A percentile compares a stretch with the other conserved stretches of the same genome.
phyloP scores from a whole-genome alignment of 2,797 vertebrate genomes.

The Sphaeramia orbicularis region DNA sequence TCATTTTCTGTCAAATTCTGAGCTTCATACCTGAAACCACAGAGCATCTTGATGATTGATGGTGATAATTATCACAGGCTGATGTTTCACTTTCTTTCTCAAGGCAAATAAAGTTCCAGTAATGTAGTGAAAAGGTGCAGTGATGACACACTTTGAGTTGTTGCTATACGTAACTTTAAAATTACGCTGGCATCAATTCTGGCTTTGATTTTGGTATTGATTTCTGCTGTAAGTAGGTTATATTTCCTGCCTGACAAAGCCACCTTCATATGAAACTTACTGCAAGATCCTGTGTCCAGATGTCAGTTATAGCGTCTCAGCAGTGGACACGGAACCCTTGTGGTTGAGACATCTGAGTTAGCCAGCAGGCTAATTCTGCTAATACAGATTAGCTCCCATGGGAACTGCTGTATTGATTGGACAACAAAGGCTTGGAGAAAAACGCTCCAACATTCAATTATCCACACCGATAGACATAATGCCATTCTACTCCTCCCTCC shows the following conservation, averaged over 20 bases:
- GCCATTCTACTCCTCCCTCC: constrained; percentile 72
- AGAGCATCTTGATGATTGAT: constrained; percentile 66
- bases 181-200: constrained; percentile 21
- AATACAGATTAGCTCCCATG: constrained; percentile 88
- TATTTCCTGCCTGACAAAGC: constrained; percentile 12
- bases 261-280: too few relatives aligned
- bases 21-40: constrained; percentile 59
- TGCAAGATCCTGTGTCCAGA: background rate
- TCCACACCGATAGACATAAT: constrained; percentile 87
- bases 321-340: constrained; percentile 37
- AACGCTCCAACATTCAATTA: constrained; percentile 87
- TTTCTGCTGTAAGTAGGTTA: background rate
- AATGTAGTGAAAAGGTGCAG: constrained; percentile 40
- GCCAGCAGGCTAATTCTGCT: constrained; percentile 86
- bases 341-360: constrained; percentile 83
- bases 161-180: constrained; percentile 27
- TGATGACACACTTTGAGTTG: constrained; percentile 28
- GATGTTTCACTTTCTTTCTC: constrained; percentile 66
- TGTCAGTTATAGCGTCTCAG: constrained; percentile 25
- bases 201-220: too few relatives aligned
- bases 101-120: constrained; percentile 60
- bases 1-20: constrained; percentile 54
- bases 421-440: constrained; percentile 86
- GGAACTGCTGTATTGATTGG: constrained; percentile 85
- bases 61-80: constrained; percentile 68